phyloP scores from a whole-genome alignment of 2,113 vertebrate species.

The Chloebia gouldiae region DNA sequence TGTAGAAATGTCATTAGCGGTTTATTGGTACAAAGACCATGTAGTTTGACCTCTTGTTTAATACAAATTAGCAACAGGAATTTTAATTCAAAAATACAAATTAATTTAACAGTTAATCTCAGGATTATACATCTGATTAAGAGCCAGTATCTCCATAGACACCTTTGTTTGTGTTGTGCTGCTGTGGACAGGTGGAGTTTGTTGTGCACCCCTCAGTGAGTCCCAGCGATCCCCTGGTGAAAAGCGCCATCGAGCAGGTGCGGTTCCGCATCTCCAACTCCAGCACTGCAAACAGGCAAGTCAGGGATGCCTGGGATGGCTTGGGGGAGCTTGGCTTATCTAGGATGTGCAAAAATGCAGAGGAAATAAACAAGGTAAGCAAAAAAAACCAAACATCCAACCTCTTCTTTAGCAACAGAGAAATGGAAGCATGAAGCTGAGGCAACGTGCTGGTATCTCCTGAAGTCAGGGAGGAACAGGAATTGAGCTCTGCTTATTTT shows the following conservation, averaged over 20 bases:
- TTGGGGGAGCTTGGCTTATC: neutral
- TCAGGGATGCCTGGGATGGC: neutral
- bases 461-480: neutral
- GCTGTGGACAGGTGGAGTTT: conserved; percentile 82
- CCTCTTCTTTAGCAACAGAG: neutral
- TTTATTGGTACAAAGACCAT: neutral
- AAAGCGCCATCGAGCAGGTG: conserved; percentile 88
- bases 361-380: neutral
- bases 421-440: neutral
- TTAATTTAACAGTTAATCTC: neutral
- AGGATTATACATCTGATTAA: neutral
- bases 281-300: conserved; percentile 81
- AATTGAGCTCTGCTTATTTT: neutral
- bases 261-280: conserved; percentile 93
- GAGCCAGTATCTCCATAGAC: neutral
- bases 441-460: neutral
- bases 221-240: conserved; percentile 84
- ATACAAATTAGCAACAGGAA: neutral
- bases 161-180: neutral
- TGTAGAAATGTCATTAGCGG: neutral
- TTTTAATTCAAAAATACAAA: neutral
- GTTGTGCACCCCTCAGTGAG: conserved; percentile 91
- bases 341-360: neutral
- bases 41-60: neutral
- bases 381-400: neutral